Evolutionary conservation across 1,140 invertebrate genomes (phyloP).

Genomic region (Scaptomyza hsui): DNA sequence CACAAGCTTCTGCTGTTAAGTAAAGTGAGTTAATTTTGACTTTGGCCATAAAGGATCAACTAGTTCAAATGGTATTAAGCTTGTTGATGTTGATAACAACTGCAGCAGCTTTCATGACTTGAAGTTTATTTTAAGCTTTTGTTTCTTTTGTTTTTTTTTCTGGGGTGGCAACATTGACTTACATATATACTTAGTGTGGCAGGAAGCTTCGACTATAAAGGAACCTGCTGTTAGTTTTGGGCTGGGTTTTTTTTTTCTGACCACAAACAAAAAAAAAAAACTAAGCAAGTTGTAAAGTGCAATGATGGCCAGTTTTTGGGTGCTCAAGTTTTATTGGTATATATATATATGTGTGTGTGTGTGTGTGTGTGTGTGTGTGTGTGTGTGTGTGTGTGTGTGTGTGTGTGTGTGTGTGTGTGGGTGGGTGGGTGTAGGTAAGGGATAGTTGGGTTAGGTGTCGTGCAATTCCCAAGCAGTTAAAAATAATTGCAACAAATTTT

Average conservation of each 20-base stretch:
- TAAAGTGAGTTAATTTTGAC: no score
- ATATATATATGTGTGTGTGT: no score
- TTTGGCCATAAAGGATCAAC: no score
- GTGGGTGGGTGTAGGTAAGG: constrained; percentile 4
- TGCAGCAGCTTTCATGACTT: neutral
- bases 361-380: neutral
- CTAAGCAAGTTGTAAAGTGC: no score
- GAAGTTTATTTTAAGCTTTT: neutral
- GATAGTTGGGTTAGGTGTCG: constrained; percentile 4
- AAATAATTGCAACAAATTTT: constrained; percentile 81
- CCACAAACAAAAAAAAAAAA: no score
- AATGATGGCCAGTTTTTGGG: constrained; percentile 18
- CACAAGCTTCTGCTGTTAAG: no score
- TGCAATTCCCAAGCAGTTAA: constrained; percentile 73
- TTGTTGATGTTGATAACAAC: no score
- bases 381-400: no score
- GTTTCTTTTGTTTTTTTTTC: no score
- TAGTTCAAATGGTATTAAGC: no score
- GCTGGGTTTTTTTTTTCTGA: no score
- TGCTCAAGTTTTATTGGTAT: constrained; percentile 15
- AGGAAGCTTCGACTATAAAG: no score
- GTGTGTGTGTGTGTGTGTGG: neutral
- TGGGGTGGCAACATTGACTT: neutral
- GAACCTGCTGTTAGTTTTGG: neutral
- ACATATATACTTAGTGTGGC: neutral